Evolutionary conservation across 2,888 invertebrate species (phyloP).

Genomic region (Ypsolopha sequella): DNA sequence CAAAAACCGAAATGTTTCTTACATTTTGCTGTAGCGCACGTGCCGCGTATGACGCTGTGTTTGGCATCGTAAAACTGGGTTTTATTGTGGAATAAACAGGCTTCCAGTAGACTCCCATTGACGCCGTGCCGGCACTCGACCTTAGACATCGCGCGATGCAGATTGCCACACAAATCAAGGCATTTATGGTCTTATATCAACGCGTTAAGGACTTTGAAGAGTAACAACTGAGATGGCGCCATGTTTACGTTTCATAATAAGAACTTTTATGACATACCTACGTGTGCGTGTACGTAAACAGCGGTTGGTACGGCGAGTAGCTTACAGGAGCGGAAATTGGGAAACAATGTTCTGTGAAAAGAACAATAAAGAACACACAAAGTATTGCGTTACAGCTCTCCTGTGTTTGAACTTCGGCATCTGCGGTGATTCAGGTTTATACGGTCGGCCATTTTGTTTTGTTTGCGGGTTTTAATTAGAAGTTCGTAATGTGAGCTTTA

Average conservation of each 20-base stretch:
- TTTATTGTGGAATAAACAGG: slow-evolving; percentile 44
- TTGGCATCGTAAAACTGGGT: slow-evolving; percentile 33
- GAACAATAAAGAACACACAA: slow-evolving; percentile 2
- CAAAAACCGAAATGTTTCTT: background rate
- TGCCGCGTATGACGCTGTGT: slow-evolving; percentile 13
- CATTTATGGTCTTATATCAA: too few species aligned
- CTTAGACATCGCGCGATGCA: too few species aligned
- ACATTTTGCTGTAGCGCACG: background rate
- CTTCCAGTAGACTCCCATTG: slow-evolving; percentile 33
- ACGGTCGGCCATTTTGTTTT: too few species aligned
- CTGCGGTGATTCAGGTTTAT: too few species aligned
- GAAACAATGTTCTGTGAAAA: slow-evolving; percentile 5
- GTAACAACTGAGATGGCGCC: background rate
- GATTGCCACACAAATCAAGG: too few species aligned
- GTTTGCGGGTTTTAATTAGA: too few species aligned
- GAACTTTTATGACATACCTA: slow-evolving; percentile 24
- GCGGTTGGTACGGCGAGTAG: background rate
- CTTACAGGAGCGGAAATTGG: slow-evolving; percentile 3
- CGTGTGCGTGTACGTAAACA: slow-evolving; percentile 6
- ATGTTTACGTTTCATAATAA: slow-evolving; percentile 25
- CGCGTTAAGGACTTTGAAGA: too few species aligned
- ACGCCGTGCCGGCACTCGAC: slow-evolving; percentile 15
- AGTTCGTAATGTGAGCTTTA: too few species aligned
- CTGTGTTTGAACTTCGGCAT: too few species aligned
- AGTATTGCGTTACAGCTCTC: background rate